Evolutionary conservation across 2,888 invertebrate genomes (phyloP), one percentile per base, ranked within the genome.

Genomic region (Stictocephala bisonia): DNA sequence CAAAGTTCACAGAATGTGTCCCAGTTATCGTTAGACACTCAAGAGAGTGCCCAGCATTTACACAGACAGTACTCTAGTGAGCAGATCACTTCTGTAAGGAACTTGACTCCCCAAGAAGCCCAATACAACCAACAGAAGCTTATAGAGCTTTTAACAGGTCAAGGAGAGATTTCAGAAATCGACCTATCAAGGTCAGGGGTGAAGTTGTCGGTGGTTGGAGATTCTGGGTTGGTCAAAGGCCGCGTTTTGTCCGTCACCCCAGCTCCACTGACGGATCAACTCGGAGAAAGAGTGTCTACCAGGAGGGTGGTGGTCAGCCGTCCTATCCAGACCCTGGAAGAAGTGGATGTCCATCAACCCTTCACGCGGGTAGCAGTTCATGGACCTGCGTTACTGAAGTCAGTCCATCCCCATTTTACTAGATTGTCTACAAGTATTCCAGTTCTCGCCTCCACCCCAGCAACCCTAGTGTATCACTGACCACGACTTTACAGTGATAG

Each of bases 231-330:
- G 69, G 83, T 86, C 22, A 84, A 86, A 22, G 87, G 86, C 51
- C 86, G 87, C 58, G 88, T 89, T 6, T 83, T 88, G 68, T 87
- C 88, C 20, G 87, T 88, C 44, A 87, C 88, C 6, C 85, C 88
- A 11, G 86, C 88, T 4, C 86, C 88, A 20, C 84, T 84, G 2
- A 83, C 86, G 79, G 83, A 84, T 0, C 83, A 85, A 22, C 83
- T 85, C 53, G 86, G 86, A 64, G 88, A 89, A 81, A 86, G 86
- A 71, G 86, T 88, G 66, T 64, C 69, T 26, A 88, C 88, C 35
- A 85, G 88, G 35, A 86, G 89, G 75, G 87, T 89, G 75, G 89
- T 89, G n/a, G 86, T 89, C 48, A 87, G 86, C 77, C 85, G 88
- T 73, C 89, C 88, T 15, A 87, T 89, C 76, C 88, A 88, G 81